A percentile compares a stretch with the other conserved stretches of the same genome.
Conservation (phyloP, 2,888 invertebrate species). For the Electrophaes corylata region DNA sequence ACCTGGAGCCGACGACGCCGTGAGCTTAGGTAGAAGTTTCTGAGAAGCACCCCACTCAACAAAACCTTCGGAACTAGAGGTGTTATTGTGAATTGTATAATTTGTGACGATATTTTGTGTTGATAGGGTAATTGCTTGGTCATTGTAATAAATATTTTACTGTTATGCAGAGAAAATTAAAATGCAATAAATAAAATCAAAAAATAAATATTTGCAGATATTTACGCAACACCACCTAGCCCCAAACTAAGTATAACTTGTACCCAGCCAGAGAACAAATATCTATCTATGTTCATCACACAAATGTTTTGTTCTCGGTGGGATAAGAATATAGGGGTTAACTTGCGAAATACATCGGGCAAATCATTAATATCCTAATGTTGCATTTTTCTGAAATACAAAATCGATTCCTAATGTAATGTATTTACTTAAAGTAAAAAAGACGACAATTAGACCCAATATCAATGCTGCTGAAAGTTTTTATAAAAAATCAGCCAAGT, state of each 20-base stretch:
- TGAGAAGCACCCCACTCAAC: conserved; percentile 53
- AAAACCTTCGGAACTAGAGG: conserved; percentile 29
- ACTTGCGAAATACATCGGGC: neutral
- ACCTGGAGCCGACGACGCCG: conserved; percentile 56
- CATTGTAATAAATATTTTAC: neutral
- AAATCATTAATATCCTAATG: too few relatives aligned
- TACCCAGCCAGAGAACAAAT: too few relatives aligned
- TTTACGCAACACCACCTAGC: too few relatives aligned
- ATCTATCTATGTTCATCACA: too few relatives aligned
- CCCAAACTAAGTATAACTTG: too few relatives aligned
- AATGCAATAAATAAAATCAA: too few relatives aligned
- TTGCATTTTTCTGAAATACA: too few relatives aligned
- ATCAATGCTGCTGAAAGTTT: neutral
- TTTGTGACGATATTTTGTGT: conserved; percentile 10
- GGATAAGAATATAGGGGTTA: neutral
- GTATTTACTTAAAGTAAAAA: too few relatives aligned
- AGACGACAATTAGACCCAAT: neutral
- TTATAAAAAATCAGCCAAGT: neutral
- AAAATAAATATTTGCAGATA: too few relatives aligned
- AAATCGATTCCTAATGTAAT: too few relatives aligned
- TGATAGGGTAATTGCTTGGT: neutral
- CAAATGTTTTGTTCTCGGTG: too few relatives aligned
- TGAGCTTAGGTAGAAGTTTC: conserved; percentile 70
- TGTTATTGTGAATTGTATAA: conserved; percentile 33
- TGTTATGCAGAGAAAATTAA: neutral